phyloP scores from a whole-genome alignment of 1,140 invertebrate genomes.

The Macrosteles quadrilineatus region DNA sequence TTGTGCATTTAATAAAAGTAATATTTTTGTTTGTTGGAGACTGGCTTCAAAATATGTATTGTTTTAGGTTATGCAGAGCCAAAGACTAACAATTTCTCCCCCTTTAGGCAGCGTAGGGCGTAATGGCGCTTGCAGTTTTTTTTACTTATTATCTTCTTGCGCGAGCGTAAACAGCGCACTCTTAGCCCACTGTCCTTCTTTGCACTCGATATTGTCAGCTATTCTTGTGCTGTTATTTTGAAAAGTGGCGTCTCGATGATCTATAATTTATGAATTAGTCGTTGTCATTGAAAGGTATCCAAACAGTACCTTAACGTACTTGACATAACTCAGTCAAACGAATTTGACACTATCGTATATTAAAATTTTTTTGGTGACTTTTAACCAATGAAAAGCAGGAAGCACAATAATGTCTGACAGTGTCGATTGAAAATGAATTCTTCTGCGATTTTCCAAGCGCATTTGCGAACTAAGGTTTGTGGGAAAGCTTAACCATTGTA shows the following conservation, averaged over 20 bases:
- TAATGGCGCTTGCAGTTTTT: neutral
- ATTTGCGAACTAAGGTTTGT: conserved; percentile 6
- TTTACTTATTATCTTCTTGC: neutral
- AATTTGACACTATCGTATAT: too few relatives aligned
- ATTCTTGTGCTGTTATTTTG: neutral
- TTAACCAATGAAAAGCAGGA: too few relatives aligned
- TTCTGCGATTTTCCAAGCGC: neutral
- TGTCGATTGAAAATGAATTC: conserved; percentile 1
- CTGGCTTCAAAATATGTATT: conserved; percentile 19
- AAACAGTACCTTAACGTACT: too few relatives aligned
- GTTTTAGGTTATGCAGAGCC: conserved; percentile 24
- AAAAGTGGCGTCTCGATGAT: too few relatives aligned
- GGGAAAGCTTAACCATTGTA: neutral
- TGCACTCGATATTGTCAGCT: conserved; percentile 7
- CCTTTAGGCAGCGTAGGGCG: neutral
- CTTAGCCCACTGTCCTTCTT: conserved; percentile 4
- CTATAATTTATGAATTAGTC: too few relatives aligned
- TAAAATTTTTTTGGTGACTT: too few relatives aligned
- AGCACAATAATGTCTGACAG: too few relatives aligned
- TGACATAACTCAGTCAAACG: too few relatives aligned
- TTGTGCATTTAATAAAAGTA: neutral
- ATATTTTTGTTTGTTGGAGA: conserved; percentile 4
- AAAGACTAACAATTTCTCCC: conserved; percentile 24
- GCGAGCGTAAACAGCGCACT: neutral
- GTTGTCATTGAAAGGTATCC: too few relatives aligned